These are phyloP conservation scores for Mesochorus sp. DNA, from an alignment of 2,888 invertebrate genomes.

Conservation along the genomic window DNA sequence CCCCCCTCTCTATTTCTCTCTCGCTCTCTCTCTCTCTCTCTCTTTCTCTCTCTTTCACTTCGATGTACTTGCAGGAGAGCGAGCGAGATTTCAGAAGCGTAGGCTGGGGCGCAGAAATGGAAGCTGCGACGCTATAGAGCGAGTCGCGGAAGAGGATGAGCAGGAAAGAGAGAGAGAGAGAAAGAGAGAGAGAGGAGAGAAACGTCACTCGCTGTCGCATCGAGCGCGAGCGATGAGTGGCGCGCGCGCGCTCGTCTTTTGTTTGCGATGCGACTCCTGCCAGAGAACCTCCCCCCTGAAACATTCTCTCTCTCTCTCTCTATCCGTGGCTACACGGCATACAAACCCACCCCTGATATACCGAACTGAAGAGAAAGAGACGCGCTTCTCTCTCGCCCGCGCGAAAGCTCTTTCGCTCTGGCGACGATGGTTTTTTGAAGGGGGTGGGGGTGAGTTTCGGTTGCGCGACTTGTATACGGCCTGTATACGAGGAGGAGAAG, in stretches of 20 bases:
- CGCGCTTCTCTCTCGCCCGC: conserved; percentile 24
- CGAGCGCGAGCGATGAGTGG: conserved; percentile 78
- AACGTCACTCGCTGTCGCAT: conserved; percentile 80
- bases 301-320: neutral
- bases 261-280: conserved; percentile 79
- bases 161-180: conserved; percentile 29
- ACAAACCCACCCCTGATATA: neutral
- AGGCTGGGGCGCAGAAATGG: conserved; percentile 51
- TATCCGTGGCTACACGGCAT: neutral
- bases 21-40: too few relatives aligned
- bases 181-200: conserved; percentile 47
- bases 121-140: conserved; percentile 11
- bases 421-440: conserved; percentile 38
- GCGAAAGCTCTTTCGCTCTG: conserved; percentile 37
- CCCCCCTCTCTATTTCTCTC: neutral
- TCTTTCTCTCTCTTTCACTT: too few relatives aligned
- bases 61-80: neutral
- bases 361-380: neutral
- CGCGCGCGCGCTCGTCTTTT: conserved; percentile 80
- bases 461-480: neutral
- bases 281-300: conserved; percentile 58
- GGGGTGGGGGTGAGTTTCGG: neutral
- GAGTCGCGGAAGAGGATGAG: conserved; percentile 29
- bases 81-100: conserved; percentile 47
- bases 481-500: conserved; percentile 19